phyloP scores from a whole-genome alignment of 2,113 vertebrate species.

The Tursiops truncatus region DNA sequence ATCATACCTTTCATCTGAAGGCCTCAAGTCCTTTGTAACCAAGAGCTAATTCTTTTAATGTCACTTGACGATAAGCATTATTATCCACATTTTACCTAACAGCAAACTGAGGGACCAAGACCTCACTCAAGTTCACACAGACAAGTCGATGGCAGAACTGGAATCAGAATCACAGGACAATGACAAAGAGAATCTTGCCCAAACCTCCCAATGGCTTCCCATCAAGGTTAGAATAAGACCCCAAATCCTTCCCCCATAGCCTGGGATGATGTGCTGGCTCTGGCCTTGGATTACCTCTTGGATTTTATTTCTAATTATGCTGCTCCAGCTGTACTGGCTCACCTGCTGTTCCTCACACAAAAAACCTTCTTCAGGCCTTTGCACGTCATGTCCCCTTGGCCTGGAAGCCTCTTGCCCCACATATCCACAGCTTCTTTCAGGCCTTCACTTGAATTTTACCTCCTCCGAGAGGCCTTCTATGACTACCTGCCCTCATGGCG shows the following conservation, averaged over 20 bases:
- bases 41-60: conserved; percentile 27
- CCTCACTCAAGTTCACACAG: neutral
- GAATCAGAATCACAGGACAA: neutral
- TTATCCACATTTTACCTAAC: neutral
- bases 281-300: neutral
- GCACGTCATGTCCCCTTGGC: neutral
- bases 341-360: neutral
- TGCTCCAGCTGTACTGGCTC: neutral
- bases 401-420: neutral
- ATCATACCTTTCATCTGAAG: neutral
- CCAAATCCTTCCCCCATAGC: neutral
- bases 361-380: neutral
- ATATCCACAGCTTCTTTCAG: neutral
- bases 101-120: neutral
- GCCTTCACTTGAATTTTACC: conserved; percentile 11
- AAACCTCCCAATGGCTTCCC: neutral
- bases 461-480: neutral
- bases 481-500: neutral
- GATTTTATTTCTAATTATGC: neutral
- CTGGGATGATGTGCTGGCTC: neutral
- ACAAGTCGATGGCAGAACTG: neutral
- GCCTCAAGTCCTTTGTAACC: conserved; percentile 10
- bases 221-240: neutral
- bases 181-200: neutral
- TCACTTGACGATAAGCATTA: neutral